Evolutionary conservation across 2,888 invertebrate species (phyloP).

Genomic region (Ecdyonurus torrentis): DNA sequence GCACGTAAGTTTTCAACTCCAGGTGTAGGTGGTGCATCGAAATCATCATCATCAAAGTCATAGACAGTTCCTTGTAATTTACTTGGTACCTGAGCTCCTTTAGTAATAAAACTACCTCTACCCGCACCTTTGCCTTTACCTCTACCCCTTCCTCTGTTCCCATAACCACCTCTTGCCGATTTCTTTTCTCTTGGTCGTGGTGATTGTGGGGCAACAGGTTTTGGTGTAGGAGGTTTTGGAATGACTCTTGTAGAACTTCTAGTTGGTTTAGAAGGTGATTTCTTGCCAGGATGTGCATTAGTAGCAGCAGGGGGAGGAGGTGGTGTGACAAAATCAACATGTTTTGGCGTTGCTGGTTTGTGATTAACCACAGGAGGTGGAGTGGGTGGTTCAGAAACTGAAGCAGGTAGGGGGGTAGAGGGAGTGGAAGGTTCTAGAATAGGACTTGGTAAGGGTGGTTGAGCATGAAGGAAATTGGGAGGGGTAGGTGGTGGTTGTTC

Average conservation of each 20-base stretch:
- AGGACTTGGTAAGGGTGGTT: conserved; percentile 2
- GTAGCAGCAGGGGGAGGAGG: conserved; percentile 1
- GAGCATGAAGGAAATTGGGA: not conserved
- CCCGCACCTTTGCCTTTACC: conserved; percentile 36
- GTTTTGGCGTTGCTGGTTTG: conserved; percentile 2
- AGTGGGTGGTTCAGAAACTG: conserved; percentile 1
- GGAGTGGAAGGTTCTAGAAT: conserved; percentile 23
- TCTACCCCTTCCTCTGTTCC: conserved; percentile 25
- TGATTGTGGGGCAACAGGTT: conserved; percentile 30
- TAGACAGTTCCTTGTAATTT: conserved; percentile 76
- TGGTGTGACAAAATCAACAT: not conserved
- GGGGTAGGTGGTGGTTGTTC: conserved; percentile 9
- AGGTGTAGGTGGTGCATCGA: conserved; percentile 38
- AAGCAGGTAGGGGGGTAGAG: conserved; percentile 3
- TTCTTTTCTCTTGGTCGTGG: conserved; percentile 22
- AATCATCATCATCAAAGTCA: conserved; percentile 70
- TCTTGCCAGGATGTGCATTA: conserved; percentile 10
- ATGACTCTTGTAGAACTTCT: conserved; percentile 42
- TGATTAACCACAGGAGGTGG: conserved; percentile 6
- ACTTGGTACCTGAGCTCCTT: conserved; percentile 24
- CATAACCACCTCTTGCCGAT: conserved; percentile 18
- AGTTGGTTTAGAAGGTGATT: conserved; percentile 16
- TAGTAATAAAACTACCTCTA: conserved; percentile 41
- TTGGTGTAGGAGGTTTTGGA: conserved; percentile 20
- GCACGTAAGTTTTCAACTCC: conserved; percentile 58